phyloP scores from a whole-genome alignment of 2,797 vertebrate species.

The Cossypha polioptera region DNA sequence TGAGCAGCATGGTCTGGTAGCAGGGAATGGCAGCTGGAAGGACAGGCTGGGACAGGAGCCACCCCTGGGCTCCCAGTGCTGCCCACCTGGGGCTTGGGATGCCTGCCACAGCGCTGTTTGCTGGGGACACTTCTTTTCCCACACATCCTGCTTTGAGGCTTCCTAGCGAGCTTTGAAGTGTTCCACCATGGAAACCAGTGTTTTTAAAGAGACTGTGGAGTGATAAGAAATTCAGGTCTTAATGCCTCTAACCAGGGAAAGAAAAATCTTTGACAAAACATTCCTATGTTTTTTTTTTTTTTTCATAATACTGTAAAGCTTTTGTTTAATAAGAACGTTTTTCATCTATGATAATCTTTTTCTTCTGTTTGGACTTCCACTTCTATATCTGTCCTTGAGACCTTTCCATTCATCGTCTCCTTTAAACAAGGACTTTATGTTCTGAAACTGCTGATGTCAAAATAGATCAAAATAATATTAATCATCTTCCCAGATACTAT shows the following conservation, averaged over 20 bases:
- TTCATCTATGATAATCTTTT: neutral
- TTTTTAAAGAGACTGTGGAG: neutral
- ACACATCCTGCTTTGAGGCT: neutral
- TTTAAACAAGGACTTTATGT: neutral
- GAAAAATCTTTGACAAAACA: neutral
- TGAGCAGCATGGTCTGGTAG: neutral
- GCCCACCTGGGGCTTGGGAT: accelerated
- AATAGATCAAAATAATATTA: neutral
- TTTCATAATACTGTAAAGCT: neutral
- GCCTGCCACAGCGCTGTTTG: accelerated
- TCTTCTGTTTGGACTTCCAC: neutral
- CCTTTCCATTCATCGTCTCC: neutral
- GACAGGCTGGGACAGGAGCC: neutral
- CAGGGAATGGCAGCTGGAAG: neutral
- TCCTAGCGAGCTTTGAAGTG: neutral
- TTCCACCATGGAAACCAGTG: neutral
- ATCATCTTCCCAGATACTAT: neutral
- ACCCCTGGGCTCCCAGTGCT: accelerated
- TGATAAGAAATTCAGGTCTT: neutral
- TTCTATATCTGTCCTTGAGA: neutral
- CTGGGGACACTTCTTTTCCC: neutral
- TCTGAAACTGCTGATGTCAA: neutral
- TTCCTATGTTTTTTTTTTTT: neutral
- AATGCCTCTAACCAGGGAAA: neutral
- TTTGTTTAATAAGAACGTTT: neutral